Percentiles rank a stretch among this genome's conserved stretches.
These are phyloP conservation scores for Megatriorchis doriae DNA, from an alignment of 2,113 vertebrate species.

Conservation along the genomic window DNA sequence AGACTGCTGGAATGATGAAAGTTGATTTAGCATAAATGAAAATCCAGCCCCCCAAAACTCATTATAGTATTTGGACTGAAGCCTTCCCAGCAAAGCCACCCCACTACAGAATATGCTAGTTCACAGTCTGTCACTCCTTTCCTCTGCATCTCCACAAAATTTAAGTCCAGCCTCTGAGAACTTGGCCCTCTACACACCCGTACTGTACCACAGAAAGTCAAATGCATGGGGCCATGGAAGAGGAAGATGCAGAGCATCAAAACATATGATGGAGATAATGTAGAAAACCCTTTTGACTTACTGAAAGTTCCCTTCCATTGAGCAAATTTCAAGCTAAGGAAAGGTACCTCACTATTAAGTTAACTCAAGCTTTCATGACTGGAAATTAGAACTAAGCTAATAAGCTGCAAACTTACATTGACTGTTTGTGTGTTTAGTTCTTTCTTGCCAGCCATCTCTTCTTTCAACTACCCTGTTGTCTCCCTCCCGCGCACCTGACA, in stretches of 20 bases:
- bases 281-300: neutral
- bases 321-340: neutral
- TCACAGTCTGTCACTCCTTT: neutral
- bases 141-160: neutral
- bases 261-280: fast-evolving
- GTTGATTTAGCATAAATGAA: neutral
- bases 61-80: neutral
- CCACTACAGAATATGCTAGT: neutral
- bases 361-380: neutral
- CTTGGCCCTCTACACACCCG: neutral
- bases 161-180: neutral
- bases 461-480: neutral
- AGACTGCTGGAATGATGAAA: neutral
- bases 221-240: neutral
- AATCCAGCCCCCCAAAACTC: neutral
- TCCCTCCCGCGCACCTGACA: neutral
- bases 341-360: neutral
- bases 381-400: neutral
- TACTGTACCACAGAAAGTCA: neutral
- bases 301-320: neutral
- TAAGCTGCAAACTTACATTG: neutral
- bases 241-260: neutral
- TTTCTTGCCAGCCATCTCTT: neutral
- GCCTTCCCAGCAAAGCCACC: neutral
- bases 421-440: neutral